Evolutionary conservation across 1,140 invertebrate genomes (phyloP), one percentile per base, ranked within the genome.

Genomic region (Aethina tumida): DNA sequence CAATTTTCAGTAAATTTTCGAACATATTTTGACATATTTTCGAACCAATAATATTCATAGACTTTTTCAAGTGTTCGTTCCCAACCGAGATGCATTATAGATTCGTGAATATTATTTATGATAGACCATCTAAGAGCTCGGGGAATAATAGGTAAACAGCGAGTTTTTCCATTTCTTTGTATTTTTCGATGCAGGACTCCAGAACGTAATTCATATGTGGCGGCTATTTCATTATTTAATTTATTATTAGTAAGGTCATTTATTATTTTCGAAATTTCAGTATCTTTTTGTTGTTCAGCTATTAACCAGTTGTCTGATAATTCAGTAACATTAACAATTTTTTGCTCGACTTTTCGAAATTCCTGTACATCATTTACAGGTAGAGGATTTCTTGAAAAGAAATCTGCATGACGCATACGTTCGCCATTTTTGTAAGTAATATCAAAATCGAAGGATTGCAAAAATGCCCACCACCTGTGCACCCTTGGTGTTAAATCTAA

Each of bases 361-460:
- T n/a, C n/a, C n/a, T n/a, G n/a, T n/a, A n/a, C n/a, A n/a, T n/a
- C n/a, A n/a, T n/a, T n/a, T n/a, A n/a, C n/a, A n/a, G n/a, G n/a
- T n/a, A n/a, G n/a, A n/a, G n/a, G 16, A 21, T 42, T 42, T 22
- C 40, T 7, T 14, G 24, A 38, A 34, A 39, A 18, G 17, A 22
- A 42, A 18, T 42, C 40, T 10, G 38, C 35, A 26, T 42, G 40
- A 5, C 2, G 4, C 9, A 42, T 10, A 9, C 8, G 9, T n/a
- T 7, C 8, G 4, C 40, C 40, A 6, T 36, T 36, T n/a, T 33
- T 29, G 18, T 36, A 35, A 8, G 17, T 14, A 18, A 45, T 45
- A 12, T 36, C 17, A 32, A 49, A 64, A 32, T 64, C 33, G 30
- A 47, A 65, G 4, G 54, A 43, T 24, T 64, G 56, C 1, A 66